A percentile compares a stretch with the other conserved stretches of the same genome.
phyloP scores from a whole-genome alignment of 2,797 vertebrate species.

The Paratrypauchen microcephalus region DNA sequence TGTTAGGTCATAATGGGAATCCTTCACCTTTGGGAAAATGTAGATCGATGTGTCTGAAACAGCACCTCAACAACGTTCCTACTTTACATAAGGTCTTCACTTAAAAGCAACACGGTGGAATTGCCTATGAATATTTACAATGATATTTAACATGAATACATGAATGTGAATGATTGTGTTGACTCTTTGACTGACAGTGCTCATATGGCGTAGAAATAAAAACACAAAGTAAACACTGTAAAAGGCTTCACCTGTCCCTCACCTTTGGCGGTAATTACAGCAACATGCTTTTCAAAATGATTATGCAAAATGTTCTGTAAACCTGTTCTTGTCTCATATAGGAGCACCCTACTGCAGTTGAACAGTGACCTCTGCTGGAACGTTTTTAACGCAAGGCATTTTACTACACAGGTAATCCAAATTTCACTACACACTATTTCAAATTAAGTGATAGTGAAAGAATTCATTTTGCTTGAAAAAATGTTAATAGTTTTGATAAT shows the following conservation, averaged over 20 bases:
- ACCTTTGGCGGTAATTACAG: not conserved
- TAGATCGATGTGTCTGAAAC: constrained; percentile 39
- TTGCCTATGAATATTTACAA: constrained; percentile 1
- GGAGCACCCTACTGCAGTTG: constrained; percentile 46
- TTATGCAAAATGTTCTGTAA: not conserved
- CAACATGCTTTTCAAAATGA: not conserved
- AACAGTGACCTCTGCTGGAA: constrained; percentile 78
- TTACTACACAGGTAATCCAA: not conserved
- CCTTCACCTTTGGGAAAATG: constrained; percentile 25
- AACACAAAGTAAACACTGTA: not conserved
- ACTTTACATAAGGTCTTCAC: constrained; percentile 26
- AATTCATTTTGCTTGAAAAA: not conserved
- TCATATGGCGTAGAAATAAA: not conserved
- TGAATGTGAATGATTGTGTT: not conserved
- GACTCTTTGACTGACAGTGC: not conserved
- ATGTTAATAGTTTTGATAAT: no score
- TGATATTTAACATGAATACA: constrained; percentile 2
- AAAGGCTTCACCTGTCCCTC: not conserved
- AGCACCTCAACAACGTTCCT: constrained; percentile 46
- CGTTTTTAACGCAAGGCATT: constrained; percentile 13
- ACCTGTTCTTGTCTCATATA: not conserved
- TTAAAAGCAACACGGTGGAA: not conserved
- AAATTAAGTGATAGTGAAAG: not conserved
- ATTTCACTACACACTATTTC: not conserved
- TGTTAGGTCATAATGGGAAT: constrained; percentile 30